Percentiles rank a stretch among this genome's conserved stretches.
These are phyloP conservation scores for Ariolimax columbianus DNA, from an alignment of 2,888 invertebrate species.

Conservation along the genomic window DNA sequence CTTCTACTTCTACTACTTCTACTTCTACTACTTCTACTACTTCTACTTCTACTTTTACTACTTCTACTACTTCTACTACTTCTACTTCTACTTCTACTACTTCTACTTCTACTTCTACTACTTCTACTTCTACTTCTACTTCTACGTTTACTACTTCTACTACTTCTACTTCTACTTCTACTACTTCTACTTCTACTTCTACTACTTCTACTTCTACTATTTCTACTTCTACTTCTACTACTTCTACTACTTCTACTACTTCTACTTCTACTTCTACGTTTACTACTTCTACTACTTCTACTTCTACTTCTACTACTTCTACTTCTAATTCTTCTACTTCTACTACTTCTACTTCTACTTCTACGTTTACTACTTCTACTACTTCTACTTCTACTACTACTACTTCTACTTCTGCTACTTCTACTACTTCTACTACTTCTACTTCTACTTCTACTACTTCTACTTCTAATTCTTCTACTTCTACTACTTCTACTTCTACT, in stretches of 20 bases:
- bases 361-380: constrained; percentile 30
- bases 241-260: too few relatives aligned
- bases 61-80: neutral
- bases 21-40: neutral
- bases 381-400: constrained; percentile 32
- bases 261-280: neutral
- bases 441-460: neutral
- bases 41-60: neutral
- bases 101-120: neutral
- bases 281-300: constrained; percentile 22
- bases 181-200: too few relatives aligned
- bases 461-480: constrained; percentile 22
- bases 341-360: constrained; percentile 29
- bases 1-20: neutral
- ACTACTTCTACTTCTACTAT: neutral
- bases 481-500: constrained; percentile 7
- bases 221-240: too few relatives aligned
- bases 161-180: too few relatives aligned
- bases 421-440: neutral
- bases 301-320: constrained; percentile 32
- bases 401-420: constrained; percentile 20
- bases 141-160: neutral
- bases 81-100: neutral
- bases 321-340: constrained; percentile 12
- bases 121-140: neutral